These are phyloP conservation scores for Neolamprologus caudopunctatus DNA, from an alignment of 2,113 vertebrate genomes.

Conservation along the genomic window DNA sequence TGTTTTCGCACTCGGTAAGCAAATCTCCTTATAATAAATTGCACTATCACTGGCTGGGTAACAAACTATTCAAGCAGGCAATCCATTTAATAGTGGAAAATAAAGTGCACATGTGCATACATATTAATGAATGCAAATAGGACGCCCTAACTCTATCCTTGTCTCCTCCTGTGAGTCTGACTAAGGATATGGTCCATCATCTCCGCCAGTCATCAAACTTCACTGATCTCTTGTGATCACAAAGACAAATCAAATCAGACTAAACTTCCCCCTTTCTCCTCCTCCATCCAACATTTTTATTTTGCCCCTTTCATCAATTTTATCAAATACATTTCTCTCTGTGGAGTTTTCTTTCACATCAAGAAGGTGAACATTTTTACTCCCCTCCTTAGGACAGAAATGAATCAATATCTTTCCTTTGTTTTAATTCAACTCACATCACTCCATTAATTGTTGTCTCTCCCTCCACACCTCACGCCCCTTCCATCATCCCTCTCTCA, in stretches of 20 bases:
- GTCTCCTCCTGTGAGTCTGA: constrained; percentile 29
- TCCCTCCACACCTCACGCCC: constrained; percentile 26
- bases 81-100: constrained; percentile 49
- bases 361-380: constrained; percentile 22
- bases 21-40: constrained; percentile 53
- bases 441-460: constrained; percentile 65
- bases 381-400: constrained; percentile 25
- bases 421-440: constrained; percentile 66
- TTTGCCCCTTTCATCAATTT: constrained; percentile 7
- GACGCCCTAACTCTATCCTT: constrained; percentile 35
- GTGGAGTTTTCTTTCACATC: neutral
- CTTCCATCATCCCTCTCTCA: constrained; percentile 49
- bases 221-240: constrained; percentile 10
- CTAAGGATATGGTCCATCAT: constrained; percentile 50
- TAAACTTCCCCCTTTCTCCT: constrained; percentile 12
- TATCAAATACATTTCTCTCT: neutral
- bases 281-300: neutral
- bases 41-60: constrained; percentile 33
- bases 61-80: constrained; percentile 44
- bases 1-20: constrained; percentile 7
- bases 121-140: constrained; percentile 64
- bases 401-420: constrained; percentile 58
- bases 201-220: constrained; percentile 17
- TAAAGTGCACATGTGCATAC: constrained; percentile 52
- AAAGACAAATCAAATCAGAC: constrained; percentile 24